Evolutionary conservation across 2,113 vertebrate genomes (phyloP), one percentile per base, ranked within the genome.

Genomic region (Rhineura floridana): DNA sequence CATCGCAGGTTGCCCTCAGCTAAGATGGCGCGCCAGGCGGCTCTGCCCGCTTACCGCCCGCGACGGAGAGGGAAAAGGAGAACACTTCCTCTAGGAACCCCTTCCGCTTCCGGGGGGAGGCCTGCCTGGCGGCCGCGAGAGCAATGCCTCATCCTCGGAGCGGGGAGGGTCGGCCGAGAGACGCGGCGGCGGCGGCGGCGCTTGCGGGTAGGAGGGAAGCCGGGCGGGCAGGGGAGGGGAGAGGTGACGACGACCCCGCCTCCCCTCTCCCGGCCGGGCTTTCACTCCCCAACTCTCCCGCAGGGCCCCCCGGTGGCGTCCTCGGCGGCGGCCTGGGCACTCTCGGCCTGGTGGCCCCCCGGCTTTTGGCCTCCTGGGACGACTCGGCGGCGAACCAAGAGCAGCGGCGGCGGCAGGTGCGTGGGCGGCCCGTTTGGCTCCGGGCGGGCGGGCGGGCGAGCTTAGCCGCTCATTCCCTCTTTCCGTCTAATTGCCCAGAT

Each of bases 161-260:
- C 23, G 6, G 62, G 62, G 23, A 28, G 62, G 52, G n/a, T n/a
- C n/a, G n/a, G 19, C 65, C 65, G 3, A 6, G 19, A 65, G 19
- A 8, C 7, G 67, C 67, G 67, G 65, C 65, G 65, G 28, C 13
- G 63, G 63, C 63, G 63, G 63, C 63, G 7, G 36, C 2, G 36
- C 69, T n/a, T 72, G 80, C 59, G 25, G 62, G 59, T 59, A 6
- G 11, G 59, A 19, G 25, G 1, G 39, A 1, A 13, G 6, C 23
- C 30, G 50, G 42, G 42, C 33, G 44, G 48, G 25, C 0, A 2
- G 19, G 0, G 1, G 17, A 0, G 2, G 2, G 17, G 1, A 10
- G 21, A 42, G 9, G 21, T 33, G 2, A 1, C 10, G 3, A 28
- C 0, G 48, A 42, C 30, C 67, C 67, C 5, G 25, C 69, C 33